Evolutionary conservation across 2,797 vertebrate genomes (phyloP).

Genomic region (Sebastes steindachneri): DNA sequence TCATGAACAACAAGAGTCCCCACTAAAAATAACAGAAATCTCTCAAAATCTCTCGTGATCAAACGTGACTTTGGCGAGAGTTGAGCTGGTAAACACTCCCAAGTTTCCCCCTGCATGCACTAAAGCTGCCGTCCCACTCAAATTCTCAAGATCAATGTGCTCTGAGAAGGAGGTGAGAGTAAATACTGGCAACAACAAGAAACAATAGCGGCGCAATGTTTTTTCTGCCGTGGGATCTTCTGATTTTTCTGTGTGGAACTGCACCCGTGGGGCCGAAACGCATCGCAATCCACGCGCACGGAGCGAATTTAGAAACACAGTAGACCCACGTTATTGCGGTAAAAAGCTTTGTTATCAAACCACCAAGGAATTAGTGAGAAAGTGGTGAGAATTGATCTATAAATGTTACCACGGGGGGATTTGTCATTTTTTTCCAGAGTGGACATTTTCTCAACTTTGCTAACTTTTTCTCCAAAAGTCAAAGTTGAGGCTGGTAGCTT

Average conservation of each 20-base stretch:
- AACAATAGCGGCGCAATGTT: conserved; percentile 20
- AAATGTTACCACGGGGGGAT: background rate
- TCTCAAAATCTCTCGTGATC: too few relatives aligned
- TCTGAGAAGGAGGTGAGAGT: conserved; percentile 47
- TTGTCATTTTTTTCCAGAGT: background rate
- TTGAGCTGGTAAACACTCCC: background rate
- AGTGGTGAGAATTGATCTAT: background rate
- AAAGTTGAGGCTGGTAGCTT: conserved; percentile 26
- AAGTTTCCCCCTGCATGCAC: conserved; percentile 6
- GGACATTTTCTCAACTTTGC: conserved; percentile 20
- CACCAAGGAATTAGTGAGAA: background rate
- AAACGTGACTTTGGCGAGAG: background rate
- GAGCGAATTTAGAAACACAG: conserved; percentile 30
- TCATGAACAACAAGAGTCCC: too few relatives aligned
- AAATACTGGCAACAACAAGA: conserved; percentile 38
- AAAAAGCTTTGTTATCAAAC: conserved; percentile 23
- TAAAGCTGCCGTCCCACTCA: conserved; percentile 37
- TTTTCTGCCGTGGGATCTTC: conserved; percentile 21
- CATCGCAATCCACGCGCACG: conserved; percentile 9
- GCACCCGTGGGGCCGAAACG: conserved; percentile 14
- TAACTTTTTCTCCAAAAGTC: conserved; percentile 42
- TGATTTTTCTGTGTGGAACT: conserved; percentile 18
- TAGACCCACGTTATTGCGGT: conserved; percentile 18
- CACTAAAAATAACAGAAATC: too few relatives aligned
- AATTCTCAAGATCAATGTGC: conserved; percentile 36